phyloP scores from a whole-genome alignment of 53 echinoderm and acorn worm genomes.

The Patiria pectinifera region DNA sequence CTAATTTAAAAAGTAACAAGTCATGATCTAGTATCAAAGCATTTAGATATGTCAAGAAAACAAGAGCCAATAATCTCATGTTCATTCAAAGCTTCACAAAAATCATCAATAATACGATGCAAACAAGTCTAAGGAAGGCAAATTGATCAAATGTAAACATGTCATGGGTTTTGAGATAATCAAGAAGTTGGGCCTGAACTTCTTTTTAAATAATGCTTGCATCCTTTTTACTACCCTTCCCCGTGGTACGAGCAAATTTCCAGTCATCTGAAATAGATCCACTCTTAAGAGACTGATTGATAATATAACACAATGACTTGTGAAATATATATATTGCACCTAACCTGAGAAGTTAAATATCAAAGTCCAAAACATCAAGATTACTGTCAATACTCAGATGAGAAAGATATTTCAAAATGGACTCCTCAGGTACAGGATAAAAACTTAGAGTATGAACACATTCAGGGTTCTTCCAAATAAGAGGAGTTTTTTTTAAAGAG shows the following conservation, averaged over 20 bases:
- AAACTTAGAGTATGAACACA: too few relatives aligned
- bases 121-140: not conserved
- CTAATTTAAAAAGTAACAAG: not conserved
- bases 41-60: too few relatives aligned
- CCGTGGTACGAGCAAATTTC: not conserved
- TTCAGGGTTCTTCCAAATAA: too few relatives aligned
- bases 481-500: too few relatives aligned
- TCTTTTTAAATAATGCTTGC: not conserved
- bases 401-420: too few relatives aligned
- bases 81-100: too few relatives aligned
- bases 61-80: too few relatives aligned
- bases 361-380: conserved; percentile 33
- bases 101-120: too few relatives aligned
- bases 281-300: conserved; percentile 16
- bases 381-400: conserved; percentile 18
- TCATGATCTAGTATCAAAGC: too few relatives aligned
- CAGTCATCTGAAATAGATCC: conserved; percentile 9
- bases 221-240: not conserved
- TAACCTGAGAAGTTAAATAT: conserved; percentile 12
- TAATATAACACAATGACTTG: too few relatives aligned
- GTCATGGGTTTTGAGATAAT: not conserved
- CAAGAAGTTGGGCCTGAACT: conserved; percentile 2
- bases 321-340: not conserved
- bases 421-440: too few relatives aligned
- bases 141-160: conserved; percentile 9